phyloP scores from a whole-genome alignment of 2,113 vertebrate genomes.

The Ia io region DNA sequence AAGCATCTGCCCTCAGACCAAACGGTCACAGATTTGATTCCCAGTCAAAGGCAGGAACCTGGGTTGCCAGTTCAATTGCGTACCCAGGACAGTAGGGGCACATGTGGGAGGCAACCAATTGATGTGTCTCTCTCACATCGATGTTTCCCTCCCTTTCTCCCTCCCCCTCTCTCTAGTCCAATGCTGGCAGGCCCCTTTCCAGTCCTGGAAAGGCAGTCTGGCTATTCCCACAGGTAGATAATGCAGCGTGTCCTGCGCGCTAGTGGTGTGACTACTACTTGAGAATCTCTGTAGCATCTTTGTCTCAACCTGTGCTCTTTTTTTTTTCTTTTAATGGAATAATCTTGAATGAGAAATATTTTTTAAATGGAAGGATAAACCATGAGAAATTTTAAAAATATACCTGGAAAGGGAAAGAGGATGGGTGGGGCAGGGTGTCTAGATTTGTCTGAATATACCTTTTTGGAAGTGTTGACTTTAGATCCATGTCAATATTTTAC shows the following conservation, averaged over 20 bases:
- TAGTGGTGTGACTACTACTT: neutral
- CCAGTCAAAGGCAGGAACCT: neutral
- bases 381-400: neutral
- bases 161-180: no score
- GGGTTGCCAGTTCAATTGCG: neutral
- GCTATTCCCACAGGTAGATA: neutral
- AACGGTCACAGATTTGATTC: neutral
- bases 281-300: neutral
- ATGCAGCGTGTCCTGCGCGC: accelerated
- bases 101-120: neutral
- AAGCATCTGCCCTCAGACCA: neutral
- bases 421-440: neutral
- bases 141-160: no score
- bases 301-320: neutral
- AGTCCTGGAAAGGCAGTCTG: neutral
- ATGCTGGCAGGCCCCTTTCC: no score
- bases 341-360: neutral
- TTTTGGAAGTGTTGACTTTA: neutral
- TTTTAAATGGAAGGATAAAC: neutral
- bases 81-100: no score
- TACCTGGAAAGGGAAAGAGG: neutral
- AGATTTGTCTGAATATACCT: neutral
- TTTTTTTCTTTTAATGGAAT: neutral
- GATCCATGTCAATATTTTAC: neutral
- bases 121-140: neutral